A percentile compares a stretch with the other conserved stretches of the same genome.
Conservation (phyloP, 2,797 vertebrate species). For the Trachurus trachurus region DNA sequence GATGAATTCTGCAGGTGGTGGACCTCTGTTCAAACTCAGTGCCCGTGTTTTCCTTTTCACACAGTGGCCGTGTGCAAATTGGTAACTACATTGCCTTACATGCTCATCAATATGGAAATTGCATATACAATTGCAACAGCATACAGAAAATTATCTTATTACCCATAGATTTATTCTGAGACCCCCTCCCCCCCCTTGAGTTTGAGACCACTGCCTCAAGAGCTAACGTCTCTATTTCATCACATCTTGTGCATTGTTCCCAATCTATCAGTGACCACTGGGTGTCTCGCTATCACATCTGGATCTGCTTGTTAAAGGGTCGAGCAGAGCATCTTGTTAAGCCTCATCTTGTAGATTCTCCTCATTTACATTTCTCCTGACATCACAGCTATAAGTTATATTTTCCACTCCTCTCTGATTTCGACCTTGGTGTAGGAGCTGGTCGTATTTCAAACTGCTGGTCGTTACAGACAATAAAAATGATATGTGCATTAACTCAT, state of each 20-base stretch:
- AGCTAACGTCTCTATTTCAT: not conserved
- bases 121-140: too few relatives aligned
- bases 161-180: too few relatives aligned
- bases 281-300: not conserved
- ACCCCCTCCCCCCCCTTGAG: too few relatives aligned
- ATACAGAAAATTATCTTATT: too few relatives aligned
- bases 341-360: conserved; percentile 3
- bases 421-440: conserved; percentile 26
- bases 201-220: not conserved
- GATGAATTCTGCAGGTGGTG: too few relatives aligned
- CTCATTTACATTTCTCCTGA: conserved; percentile 30
- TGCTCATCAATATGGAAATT: too few relatives aligned
- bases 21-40: too few relatives aligned
- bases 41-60: too few relatives aligned
- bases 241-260: not conserved
- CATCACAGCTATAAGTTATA: conserved; percentile 19
- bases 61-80: too few relatives aligned
- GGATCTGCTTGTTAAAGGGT: not conserved
- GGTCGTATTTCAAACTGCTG: conserved; percentile 40
- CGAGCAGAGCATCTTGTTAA: not conserved
- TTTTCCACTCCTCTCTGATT: conserved; percentile 48
- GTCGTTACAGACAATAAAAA: conserved; percentile 43
- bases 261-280: not conserved
- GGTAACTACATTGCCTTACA: too few relatives aligned
- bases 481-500: conserved; percentile 57